Evolutionary conservation across 2,888 invertebrate genomes (phyloP).

Genomic region (Corythucha ciliata): DNA sequence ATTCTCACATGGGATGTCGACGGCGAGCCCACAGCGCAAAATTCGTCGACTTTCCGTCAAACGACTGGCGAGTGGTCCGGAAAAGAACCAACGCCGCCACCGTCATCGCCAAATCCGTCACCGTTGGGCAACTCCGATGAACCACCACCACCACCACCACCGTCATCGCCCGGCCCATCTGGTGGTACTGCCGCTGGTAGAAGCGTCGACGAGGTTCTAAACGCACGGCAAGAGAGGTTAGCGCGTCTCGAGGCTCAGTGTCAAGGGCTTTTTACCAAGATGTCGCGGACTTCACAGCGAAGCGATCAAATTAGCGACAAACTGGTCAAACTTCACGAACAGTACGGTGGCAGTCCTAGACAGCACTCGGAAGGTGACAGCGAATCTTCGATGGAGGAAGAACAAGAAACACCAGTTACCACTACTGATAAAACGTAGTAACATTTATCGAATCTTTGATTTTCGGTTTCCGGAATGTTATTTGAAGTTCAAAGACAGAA

Average conservation of each 20-base stretch:
- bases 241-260: conserved; percentile 72
- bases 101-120: no score
- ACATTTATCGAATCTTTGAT: no score
- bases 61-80: no score
- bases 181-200: neutral
- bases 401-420: no score
- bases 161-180: neutral
- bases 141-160: conserved; percentile 9
- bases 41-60: no score
- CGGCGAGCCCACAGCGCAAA: conserved; percentile 1
- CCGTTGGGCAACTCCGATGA: conserved; percentile 4
- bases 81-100: neutral
- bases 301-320: conserved; percentile 62
- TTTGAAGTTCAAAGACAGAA: no score
- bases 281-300: conserved; percentile 61
- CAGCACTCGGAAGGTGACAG: neutral
- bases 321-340: conserved; percentile 65
- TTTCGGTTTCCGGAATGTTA: no score
- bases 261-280: conserved; percentile 63
- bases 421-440: no score
- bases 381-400: no score
- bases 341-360: conserved; percentile 46
- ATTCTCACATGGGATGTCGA: neutral
- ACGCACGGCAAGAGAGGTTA: conserved; percentile 56
- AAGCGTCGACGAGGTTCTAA: conserved; percentile 50